Percentiles rank a stretch among this genome's conserved stretches.
Conservation (phyloP, 2,888 invertebrate species). For the Cryptophagus acutangulus region DNA sequence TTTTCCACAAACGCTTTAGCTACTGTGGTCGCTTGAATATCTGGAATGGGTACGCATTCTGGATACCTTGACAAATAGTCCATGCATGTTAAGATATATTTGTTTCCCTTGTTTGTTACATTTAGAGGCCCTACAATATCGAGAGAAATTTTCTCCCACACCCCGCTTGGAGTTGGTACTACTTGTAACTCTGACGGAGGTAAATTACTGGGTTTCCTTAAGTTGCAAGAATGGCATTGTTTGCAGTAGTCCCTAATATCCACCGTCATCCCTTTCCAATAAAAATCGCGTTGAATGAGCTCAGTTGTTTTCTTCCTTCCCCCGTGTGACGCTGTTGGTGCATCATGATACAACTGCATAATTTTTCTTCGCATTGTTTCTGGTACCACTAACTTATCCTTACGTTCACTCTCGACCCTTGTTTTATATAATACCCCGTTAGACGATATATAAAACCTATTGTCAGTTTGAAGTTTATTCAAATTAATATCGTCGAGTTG, state of each 20-base stretch:
- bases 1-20: conserved; percentile 18
- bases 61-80: conserved; percentile 23
- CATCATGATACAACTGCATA: conserved; percentile 20
- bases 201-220: conserved; percentile 13
- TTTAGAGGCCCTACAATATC: conserved; percentile 28
- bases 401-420: neutral
- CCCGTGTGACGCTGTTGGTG: neutral
- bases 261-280: conserved; percentile 22
- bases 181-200: conserved; percentile 4
- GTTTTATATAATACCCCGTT: neutral
- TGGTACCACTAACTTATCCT: conserved; percentile 3
- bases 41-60: conserved; percentile 19
- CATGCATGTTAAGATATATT: conserved; percentile 24
- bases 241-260: conserved; percentile 19
- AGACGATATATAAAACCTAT: neutral
- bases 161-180: conserved; percentile 7
- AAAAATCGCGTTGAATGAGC: conserved; percentile 12
- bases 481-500: neutral
- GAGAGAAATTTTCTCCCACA: conserved; percentile 20
- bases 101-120: conserved; percentile 17
- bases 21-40: conserved; percentile 19
- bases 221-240: conserved; percentile 22
- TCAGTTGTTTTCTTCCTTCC: neutral
- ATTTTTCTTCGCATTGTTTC: neutral
- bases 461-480: neutral